These are phyloP conservation scores for Morbakka virulenta DNA, from an alignment of 30 jellyfish, hydroid and myxozoan genomes.

Conservation along the genomic window DNA sequence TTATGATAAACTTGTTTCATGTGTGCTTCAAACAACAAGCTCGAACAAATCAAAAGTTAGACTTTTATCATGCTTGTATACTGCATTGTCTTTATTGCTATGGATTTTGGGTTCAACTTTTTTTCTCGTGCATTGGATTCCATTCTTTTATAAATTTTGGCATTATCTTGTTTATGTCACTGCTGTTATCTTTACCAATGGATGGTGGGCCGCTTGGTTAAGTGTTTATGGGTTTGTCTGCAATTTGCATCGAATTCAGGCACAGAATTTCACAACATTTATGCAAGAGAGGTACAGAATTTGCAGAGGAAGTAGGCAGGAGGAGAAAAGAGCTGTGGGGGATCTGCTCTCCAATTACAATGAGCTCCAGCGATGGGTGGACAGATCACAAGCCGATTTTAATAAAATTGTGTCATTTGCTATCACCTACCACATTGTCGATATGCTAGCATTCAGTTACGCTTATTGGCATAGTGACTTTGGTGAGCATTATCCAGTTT, in stretches of 20 bases:
- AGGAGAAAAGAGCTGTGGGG: constrained; percentile 35
- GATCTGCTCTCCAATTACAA: constrained; percentile 41
- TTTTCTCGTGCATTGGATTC: constrained; percentile 58
- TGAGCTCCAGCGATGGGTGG: constrained; percentile 71
- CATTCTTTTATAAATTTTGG: constrained; percentile 39
- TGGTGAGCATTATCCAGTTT: constrained; percentile 45
- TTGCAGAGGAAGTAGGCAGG: constrained; percentile 26
- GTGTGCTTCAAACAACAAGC: constrained; percentile 48
- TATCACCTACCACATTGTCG: constrained; percentile 66
- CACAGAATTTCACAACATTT: constrained; percentile 22
- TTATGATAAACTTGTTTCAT: constrained; percentile 29
- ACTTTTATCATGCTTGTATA: constrained; percentile 20
- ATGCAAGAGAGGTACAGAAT: constrained; percentile 46
- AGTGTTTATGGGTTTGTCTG: constrained; percentile 76
- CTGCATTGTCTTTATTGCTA: constrained; percentile 15
- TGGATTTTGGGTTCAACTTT: constrained; percentile 41
- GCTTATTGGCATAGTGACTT: constrained; percentile 70
- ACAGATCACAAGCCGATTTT: constrained; percentile 65
- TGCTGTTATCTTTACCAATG: constrained; percentile 44
- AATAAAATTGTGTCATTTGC: constrained; percentile 71
- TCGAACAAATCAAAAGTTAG: constrained; percentile 38
- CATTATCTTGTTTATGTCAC: constrained; percentile 31
- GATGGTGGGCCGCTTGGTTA: constrained; percentile 91
- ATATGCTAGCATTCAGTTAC: constrained; percentile 54
- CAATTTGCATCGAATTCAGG: constrained; percentile 54